Conservation (phyloP, 2,113 vertebrate genomes). For the Callorhinus ursinus region DNA sequence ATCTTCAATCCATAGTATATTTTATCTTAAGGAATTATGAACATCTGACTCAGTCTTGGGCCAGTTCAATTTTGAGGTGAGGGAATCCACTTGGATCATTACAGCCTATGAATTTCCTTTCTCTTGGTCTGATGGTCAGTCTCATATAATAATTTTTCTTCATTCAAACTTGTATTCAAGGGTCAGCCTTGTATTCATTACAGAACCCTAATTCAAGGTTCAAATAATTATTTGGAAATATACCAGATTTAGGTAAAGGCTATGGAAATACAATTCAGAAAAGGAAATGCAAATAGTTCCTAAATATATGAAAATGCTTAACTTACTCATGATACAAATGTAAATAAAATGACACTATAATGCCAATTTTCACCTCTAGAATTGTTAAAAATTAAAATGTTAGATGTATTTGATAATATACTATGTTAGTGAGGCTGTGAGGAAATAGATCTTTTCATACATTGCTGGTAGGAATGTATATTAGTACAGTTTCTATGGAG, state of each 20-base stretch:
- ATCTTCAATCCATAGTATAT: neutral
- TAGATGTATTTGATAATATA: neutral
- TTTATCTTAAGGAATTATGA: conserved; percentile 10
- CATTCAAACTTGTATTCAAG: neutral
- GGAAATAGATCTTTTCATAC: neutral
- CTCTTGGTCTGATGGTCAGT: neutral
- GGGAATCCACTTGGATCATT: neutral
- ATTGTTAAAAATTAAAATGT: neutral
- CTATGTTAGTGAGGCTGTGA: neutral
- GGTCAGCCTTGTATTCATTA: neutral
- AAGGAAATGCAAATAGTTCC: neutral
- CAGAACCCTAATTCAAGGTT: neutral
- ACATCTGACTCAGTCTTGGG: neutral
- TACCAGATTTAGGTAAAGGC: neutral
- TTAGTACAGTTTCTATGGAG: neutral
- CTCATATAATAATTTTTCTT: neutral
- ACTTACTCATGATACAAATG: neutral
- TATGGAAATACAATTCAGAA: neutral
- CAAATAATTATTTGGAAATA: conserved; percentile 16
- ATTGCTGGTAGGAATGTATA: neutral
- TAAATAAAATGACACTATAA: conserved; percentile 1
- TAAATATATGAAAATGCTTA: conserved; percentile 20
- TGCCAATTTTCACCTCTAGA: neutral
- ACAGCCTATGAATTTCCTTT: neutral
- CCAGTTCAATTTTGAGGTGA: neutral